Evolutionary conservation across 2,797 vertebrate species (phyloP).

Genomic region (Oryzias sinensis): DNA sequence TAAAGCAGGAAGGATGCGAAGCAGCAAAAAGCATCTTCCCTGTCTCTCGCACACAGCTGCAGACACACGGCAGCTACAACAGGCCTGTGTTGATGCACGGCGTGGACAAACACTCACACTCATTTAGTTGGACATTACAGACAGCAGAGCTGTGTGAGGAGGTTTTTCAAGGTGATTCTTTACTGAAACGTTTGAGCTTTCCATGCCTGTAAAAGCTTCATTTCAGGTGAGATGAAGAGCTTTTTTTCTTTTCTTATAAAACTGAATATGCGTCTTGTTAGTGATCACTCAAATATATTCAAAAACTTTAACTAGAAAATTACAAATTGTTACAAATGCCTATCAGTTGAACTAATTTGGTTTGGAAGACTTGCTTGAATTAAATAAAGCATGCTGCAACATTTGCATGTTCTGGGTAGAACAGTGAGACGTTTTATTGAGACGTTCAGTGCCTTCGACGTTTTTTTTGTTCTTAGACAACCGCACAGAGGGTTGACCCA

Average conservation of each 20-base stretch:
- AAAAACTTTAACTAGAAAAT: too few relatives aligned
- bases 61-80: constrained; percentile 31
- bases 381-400: background rate
- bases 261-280: too few relatives aligned
- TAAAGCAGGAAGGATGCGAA: constrained; percentile 23
- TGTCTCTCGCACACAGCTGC: constrained; percentile 29
- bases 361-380: background rate
- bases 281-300: too few relatives aligned
- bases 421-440: too few relatives aligned
- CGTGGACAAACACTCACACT: constrained; percentile 33
- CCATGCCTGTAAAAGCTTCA: too few relatives aligned
- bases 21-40: constrained; percentile 30
- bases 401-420: background rate
- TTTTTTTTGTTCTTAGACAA: too few relatives aligned
- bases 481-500: too few relatives aligned
- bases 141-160: background rate
- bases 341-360: background rate
- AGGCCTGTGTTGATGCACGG: constrained; percentile 23
- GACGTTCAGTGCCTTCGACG: too few relatives aligned
- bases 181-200: background rate
- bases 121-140: constrained; percentile 15
- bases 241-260: too few relatives aligned
- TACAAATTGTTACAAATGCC: background rate
- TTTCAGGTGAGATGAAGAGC: too few relatives aligned
- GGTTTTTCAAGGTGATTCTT: constrained; percentile 9